Evolutionary conservation across 2,113 vertebrate genomes (phyloP).

Genomic region (Microcebus griseorufus): DNA sequence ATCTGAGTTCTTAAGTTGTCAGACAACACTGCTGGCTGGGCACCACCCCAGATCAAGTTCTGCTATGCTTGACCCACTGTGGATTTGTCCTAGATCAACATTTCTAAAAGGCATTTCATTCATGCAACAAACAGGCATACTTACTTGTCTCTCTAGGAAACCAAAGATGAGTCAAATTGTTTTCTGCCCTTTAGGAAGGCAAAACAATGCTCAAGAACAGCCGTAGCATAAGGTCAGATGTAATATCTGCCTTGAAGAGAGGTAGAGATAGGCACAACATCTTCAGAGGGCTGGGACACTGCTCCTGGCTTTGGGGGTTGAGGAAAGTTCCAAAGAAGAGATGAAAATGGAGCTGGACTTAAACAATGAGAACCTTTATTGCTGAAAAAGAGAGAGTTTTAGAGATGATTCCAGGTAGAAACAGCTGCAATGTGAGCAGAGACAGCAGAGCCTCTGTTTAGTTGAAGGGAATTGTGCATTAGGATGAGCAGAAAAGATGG

Average conservation of each 20-base stretch:
- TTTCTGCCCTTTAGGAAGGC: neutral
- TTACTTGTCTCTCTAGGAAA: neutral
- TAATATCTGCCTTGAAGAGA: neutral
- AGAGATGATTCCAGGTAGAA: neutral
- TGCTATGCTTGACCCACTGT: too few species aligned
- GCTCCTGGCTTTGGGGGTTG: neutral
- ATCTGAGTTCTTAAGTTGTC: neutral
- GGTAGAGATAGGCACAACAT: neutral
- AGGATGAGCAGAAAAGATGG: neutral
- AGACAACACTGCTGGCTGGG: neutral
- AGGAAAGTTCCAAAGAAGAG: neutral
- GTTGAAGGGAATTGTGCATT: rapidly evolving
- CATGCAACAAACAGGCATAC: neutral
- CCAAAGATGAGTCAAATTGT: neutral
- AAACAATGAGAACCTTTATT: neutral
- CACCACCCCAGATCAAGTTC: neutral
- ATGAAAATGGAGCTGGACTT: neutral
- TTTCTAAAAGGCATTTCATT: neutral
- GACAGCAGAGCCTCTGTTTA: neutral
- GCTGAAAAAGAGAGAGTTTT: neutral
- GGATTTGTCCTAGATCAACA: neutral
- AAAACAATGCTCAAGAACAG: neutral
- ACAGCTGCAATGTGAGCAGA: neutral
- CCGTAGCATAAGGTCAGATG: neutral
- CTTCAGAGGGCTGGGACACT: neutral